These are phyloP conservation scores for Macropis europaea DNA, from an alignment of 2,888 invertebrate species.

Conservation along the genomic window DNA sequence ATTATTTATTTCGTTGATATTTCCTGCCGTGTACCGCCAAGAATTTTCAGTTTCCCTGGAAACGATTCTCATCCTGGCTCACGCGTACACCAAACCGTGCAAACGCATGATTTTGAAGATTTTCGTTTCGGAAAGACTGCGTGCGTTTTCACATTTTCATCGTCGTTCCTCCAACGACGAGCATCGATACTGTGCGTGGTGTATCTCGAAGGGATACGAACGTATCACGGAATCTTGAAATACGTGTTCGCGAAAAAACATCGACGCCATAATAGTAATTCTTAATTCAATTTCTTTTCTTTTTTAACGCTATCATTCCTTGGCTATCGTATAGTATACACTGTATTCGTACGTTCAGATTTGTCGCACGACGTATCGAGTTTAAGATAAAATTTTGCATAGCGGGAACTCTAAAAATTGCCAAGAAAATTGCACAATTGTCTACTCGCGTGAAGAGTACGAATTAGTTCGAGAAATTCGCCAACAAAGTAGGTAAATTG, in stretches of 20 bases:
- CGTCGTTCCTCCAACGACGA: background rate
- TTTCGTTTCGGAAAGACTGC: constrained; percentile 4
- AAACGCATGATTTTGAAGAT: constrained; percentile 21
- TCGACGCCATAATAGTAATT: too few species aligned
- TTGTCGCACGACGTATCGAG: too few species aligned
- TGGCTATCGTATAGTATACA: too few species aligned
- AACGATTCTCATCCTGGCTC: constrained; percentile 16
- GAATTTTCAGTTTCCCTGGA: constrained; percentile 18
- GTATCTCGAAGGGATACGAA: background rate
- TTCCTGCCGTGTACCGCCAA: constrained; percentile 25
- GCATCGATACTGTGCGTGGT: background rate
- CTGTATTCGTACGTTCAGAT: too few species aligned
- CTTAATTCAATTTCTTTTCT: background rate
- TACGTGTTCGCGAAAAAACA: background rate
- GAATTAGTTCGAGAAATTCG: too few species aligned
- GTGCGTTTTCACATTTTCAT: constrained; percentile 11
- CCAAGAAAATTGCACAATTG: too few species aligned
- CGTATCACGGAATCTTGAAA: background rate
- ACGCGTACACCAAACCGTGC: constrained; percentile 5
- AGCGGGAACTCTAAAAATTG: too few species aligned
- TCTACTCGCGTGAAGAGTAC: too few species aligned
- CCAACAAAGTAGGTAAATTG: too few species aligned
- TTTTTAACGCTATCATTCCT: background rate
- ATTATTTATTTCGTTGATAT: constrained; percentile 47
- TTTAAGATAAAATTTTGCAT: too few species aligned